phyloP scores from a whole-genome alignment of 53 echinoderm and acorn worm genomes.

The Luidia sarsii region DNA sequence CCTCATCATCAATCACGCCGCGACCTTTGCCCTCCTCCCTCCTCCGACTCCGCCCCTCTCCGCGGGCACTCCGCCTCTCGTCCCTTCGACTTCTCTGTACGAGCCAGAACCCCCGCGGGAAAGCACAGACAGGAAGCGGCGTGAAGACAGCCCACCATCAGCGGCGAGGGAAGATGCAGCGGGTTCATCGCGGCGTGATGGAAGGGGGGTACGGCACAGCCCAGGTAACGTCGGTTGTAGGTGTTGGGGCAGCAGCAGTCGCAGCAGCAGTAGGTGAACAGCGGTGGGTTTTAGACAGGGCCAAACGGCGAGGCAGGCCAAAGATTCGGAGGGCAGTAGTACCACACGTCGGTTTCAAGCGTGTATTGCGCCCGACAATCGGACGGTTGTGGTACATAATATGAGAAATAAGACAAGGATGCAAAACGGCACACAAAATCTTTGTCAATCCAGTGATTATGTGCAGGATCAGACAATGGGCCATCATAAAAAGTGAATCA shows the following conservation, averaged over 20 bases:
- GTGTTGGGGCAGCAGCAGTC: neutral
- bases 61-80: slow-evolving; percentile 59
- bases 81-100: slow-evolving; percentile 43
- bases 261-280: slow-evolving; percentile 17
- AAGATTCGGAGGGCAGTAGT: slow-evolving; percentile 67
- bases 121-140: slow-evolving; percentile 2
- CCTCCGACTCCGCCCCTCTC: slow-evolving; percentile 68
- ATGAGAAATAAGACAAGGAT: slow-evolving; percentile 76
- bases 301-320: slow-evolving; percentile 54
- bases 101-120: neutral
- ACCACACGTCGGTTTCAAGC: slow-evolving; percentile 56
- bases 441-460: slow-evolving; percentile 57
- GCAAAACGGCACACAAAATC: slow-evolving; percentile 83
- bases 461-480: slow-evolving; percentile 44
- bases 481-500: no score
- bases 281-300: slow-evolving; percentile 23
- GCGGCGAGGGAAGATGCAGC: neutral
- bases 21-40: slow-evolving; percentile 74
- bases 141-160: neutral
- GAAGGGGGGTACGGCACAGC: no score
- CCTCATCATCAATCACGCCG: slow-evolving; percentile 90
- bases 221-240: no score
- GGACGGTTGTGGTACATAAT: slow-evolving; percentile 74
- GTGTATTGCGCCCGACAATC: slow-evolving; percentile 67
- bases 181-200: no score